Evolutionary conservation across 2,888 invertebrate species (phyloP).

Genomic region (Cantharis flavilabris): DNA sequence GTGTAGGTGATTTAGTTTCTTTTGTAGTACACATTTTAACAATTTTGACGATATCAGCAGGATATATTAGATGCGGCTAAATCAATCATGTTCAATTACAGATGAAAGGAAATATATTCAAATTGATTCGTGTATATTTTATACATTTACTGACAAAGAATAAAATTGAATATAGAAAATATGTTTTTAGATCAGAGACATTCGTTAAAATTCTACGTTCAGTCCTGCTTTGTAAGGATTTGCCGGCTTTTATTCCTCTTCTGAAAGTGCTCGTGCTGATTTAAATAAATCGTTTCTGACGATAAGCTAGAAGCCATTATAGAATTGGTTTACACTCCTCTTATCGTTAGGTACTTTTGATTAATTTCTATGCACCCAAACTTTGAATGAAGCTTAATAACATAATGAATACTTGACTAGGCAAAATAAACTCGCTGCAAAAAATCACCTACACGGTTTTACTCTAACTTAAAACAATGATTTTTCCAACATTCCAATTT

Average conservation of each 20-base stretch:
- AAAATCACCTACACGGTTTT: not conserved
- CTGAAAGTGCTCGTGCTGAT: slow-evolving; percentile 16
- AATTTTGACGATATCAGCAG: slow-evolving; percentile 18
- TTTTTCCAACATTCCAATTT: not conserved
- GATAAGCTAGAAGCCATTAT: slow-evolving; percentile 13
- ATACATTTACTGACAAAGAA: slow-evolving; percentile 26
- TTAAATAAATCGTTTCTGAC: slow-evolving; percentile 20
- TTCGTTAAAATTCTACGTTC: slow-evolving; percentile 32
- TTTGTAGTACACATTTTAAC: slow-evolving; percentile 12
- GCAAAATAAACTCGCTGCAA: not conserved
- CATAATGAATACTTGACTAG: slow-evolving; percentile 5
- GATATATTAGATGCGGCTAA: slow-evolving; percentile 24
- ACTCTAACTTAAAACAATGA: not conserved
- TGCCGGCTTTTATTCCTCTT: slow-evolving; percentile 18
- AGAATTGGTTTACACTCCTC: slow-evolving; percentile 13
- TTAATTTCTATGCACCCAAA: slow-evolving; percentile 19
- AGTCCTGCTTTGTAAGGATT: slow-evolving; percentile 31
- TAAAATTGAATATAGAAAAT: slow-evolving; percentile 32
- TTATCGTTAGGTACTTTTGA: slow-evolving; percentile 13
- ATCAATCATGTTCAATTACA: slow-evolving; percentile 33
- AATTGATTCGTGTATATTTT: slow-evolving; percentile 32
- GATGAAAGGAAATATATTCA: slow-evolving; percentile 34
- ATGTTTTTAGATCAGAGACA: slow-evolving; percentile 31
- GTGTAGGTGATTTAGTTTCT: not conserved
- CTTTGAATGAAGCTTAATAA: not conserved